Base-by-base conservation (phyloP, 2,888 invertebrate species). In the Drosophila putrida region DNA sequence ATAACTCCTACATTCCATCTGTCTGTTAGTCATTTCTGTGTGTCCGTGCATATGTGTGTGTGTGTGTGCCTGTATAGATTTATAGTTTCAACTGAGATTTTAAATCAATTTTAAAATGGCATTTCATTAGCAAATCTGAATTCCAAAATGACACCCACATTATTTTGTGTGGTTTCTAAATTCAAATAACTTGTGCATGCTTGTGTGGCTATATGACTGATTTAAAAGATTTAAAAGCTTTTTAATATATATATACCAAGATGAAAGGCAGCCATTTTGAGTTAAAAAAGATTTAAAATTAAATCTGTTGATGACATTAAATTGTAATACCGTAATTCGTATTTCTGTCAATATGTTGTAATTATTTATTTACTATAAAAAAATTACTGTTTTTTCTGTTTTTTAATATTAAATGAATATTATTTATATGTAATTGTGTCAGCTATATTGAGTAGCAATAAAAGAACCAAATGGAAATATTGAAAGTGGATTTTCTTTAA, bases 41-140 rank as follows among this genome's bases (percentile, higher is more conserved):
- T 43, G 13, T 15, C 8, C 39, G n/a, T 13, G 4, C n/a, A n/a
- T 43, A 13, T 38, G 25, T 13, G 4, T 31, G 20, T 15, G 13
- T 20, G 20, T 20, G 20, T 0, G 20, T 20, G 20, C 20, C 3
- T 20, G 20, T 20, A 20, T 13, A 36, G 36, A 76, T 78, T 75
- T 65, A 74, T 69, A 76, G 79, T 72, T 80, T 65, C 6, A 39
- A 33, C 47, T 54, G 39, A 47, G 68, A 65, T 58, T 66, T 69
- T 51, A 54, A 72, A 80, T 72, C 64, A 77, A 58, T 71, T 71
- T 62, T 43, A 6, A 77, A 77, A 55, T 55, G 41, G 60, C 62
- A 68, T 80, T 78, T 77, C 60, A 78, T 80, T 71, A 72, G 50
- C n/a, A 60, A 77, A 68, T 63, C 62, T 20, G 44, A 73, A 58